These are phyloP conservation scores for Nerophis lumbriciformis DNA, from an alignment of 2,113 vertebrate genomes.

Conservation along the genomic window DNA sequence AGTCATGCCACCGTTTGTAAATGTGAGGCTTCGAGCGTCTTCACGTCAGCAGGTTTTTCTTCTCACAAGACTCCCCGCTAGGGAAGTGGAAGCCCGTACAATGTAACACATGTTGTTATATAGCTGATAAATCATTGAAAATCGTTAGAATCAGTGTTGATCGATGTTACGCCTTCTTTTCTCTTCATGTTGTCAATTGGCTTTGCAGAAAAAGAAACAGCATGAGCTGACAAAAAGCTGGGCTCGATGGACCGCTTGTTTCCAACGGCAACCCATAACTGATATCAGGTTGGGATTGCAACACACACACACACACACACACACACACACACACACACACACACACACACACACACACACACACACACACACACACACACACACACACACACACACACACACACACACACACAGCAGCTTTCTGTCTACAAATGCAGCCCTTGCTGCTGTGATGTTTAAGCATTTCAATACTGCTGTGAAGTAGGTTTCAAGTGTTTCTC, in stretches of 20 bases:
- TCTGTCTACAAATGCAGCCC: constrained; percentile 31
- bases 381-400: constrained; percentile 1
- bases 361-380: no score
- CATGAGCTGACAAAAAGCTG: constrained; percentile 65
- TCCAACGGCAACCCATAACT: constrained; percentile 72
- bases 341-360: constrained; percentile 1
- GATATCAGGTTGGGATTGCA: constrained; percentile 65
- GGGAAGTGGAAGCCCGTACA: not conserved
- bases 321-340: no score
- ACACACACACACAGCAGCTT: constrained; percentile 17
- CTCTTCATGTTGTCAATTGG: constrained; percentile 24
- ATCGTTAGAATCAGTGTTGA: not conserved
- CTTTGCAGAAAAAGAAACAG: constrained; percentile 68
- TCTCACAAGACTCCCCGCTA: not conserved
- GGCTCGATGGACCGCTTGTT: constrained; percentile 75
- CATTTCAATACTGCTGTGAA: constrained; percentile 1
- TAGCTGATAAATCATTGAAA: not conserved
- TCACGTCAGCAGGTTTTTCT: not conserved
- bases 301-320: not conserved
- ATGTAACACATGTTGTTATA: no score
- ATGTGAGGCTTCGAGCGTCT: constrained; percentile 1
- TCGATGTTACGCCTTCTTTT: not conserved
- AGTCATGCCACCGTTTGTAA: constrained; percentile 23
- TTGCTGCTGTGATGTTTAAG: constrained; percentile 18
- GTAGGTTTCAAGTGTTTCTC: constrained; percentile 16